phyloP scores from a whole-genome alignment of 2,113 vertebrate genomes.

The Microtus montanus region DNA sequence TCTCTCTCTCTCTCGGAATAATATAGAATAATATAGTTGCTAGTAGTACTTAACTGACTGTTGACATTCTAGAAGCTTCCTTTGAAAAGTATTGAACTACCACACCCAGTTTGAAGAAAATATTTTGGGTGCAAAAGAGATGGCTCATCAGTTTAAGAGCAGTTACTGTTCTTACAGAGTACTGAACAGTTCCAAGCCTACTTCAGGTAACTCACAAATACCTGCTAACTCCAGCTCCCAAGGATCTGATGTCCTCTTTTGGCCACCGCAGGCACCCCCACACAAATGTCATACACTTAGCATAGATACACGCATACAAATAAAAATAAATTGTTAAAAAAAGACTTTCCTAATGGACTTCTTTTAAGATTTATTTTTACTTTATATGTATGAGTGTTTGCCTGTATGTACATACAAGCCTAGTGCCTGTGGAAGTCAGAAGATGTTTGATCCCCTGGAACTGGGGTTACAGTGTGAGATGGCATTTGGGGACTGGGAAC shows the following conservation, averaged over 20 bases:
- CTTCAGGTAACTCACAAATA: background rate
- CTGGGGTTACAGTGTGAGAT: background rate
- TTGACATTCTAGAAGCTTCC: slow-evolving; percentile 45
- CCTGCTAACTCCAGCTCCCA: background rate
- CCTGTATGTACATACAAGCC: background rate
- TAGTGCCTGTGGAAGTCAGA: background rate
- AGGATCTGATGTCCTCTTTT: background rate
- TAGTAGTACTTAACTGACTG: background rate
- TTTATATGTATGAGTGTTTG: background rate
- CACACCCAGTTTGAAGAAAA: background rate
- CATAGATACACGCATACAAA: background rate
- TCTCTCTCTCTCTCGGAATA: too few species aligned
- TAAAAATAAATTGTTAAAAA: background rate
- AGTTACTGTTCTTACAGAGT: background rate
- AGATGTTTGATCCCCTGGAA: background rate
- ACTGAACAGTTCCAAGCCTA: background rate
- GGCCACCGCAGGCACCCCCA: background rate
- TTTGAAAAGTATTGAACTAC: background rate
- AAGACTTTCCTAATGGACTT: background rate
- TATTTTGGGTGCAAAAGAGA: background rate
- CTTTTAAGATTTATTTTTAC: background rate
- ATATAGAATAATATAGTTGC: slow-evolving; percentile 1
- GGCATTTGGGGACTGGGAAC: background rate
- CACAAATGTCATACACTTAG: background rate
- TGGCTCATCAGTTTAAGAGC: background rate